Percentiles rank a stretch among this genome's conserved stretches.
Conservation (phyloP, 2,888 invertebrate species). For the Heliconius erato region DNA sequence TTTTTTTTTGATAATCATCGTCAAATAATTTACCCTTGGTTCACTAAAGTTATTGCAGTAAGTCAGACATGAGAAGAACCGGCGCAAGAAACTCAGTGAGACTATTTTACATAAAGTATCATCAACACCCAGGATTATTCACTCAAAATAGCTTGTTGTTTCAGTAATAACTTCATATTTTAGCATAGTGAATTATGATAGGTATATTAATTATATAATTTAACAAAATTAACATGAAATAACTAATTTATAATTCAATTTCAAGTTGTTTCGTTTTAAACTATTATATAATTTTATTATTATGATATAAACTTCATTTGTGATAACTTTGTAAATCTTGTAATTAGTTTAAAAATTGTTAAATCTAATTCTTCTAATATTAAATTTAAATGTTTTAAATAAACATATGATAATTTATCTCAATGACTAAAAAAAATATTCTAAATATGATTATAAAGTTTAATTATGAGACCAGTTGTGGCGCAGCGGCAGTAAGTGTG, state of each 20-base stretch:
- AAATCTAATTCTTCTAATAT: too few species aligned
- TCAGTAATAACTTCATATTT: not conserved
- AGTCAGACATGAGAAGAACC: too few species aligned
- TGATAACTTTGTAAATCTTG: not conserved
- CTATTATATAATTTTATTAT: not conserved
- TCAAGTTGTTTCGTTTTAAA: not conserved
- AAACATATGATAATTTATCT: too few species aligned
- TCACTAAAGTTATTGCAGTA: too few species aligned
- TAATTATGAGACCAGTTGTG: too few species aligned
- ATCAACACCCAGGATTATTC: not conserved
- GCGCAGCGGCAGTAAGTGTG: too few species aligned
- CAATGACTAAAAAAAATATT: too few species aligned
- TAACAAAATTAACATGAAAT: not conserved
- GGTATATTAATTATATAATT: not conserved
- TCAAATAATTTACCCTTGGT: too few species aligned
- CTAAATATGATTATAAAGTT: too few species aligned
- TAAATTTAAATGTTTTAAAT: not conserved
- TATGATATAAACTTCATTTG: not conserved
- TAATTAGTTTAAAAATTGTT: not conserved
- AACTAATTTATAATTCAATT: not conserved
- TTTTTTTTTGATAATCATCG: too few species aligned
- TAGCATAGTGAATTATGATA: not conserved
- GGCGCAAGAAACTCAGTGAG: too few species aligned
- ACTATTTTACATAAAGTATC: not conserved
- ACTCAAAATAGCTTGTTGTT: constrained; percentile 8